A percentile compares a stretch with the other conserved stretches of the same genome.
Evolutionary conservation across 2,797 vertebrate genomes (phyloP).

Genomic region (Ambastaia sidthimunki): DNA sequence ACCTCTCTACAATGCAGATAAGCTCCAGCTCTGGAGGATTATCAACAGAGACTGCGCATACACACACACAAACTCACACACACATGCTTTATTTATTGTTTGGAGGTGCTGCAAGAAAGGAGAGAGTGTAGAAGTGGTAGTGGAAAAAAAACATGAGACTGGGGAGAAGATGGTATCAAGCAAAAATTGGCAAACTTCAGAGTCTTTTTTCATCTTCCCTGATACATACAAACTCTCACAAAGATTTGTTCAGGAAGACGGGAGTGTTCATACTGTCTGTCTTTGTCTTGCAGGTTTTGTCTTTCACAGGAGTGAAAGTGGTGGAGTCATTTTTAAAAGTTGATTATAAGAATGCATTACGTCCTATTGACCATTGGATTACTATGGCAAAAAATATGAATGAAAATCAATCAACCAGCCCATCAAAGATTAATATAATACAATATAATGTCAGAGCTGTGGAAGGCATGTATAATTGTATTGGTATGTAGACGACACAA

Average conservation of each 20-base stretch:
- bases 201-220: conserved; percentile 28
- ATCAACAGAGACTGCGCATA: conserved; percentile 56
- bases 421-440: too few species aligned
- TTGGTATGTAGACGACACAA: not conserved
- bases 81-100: conserved; percentile 62
- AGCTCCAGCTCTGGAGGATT: conserved; percentile 65
- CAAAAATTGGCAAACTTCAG: conserved; percentile 37
- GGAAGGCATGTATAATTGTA: not conserved
- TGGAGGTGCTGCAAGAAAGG: conserved; percentile 21
- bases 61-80: conserved; percentile 35
- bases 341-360: not conserved
- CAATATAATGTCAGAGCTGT: not conserved
- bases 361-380: not conserved
- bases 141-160: conserved; percentile 18
- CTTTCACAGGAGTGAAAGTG: conserved; percentile 11
- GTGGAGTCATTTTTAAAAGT: not conserved
- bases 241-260: conserved; percentile 38
- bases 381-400: not conserved
- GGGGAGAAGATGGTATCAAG: conserved; percentile 42
- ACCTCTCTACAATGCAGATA: conserved; percentile 71
- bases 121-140: conserved; percentile 23
- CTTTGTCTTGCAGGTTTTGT: conserved; percentile 29
- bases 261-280: conserved; percentile 29
- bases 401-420: not conserved
- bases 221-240: conserved; percentile 18